Evolutionary conservation across 2,113 vertebrate species (phyloP), one percentile per base, ranked within the genome.

Genomic region (Chaetodon trifascialis): DNA sequence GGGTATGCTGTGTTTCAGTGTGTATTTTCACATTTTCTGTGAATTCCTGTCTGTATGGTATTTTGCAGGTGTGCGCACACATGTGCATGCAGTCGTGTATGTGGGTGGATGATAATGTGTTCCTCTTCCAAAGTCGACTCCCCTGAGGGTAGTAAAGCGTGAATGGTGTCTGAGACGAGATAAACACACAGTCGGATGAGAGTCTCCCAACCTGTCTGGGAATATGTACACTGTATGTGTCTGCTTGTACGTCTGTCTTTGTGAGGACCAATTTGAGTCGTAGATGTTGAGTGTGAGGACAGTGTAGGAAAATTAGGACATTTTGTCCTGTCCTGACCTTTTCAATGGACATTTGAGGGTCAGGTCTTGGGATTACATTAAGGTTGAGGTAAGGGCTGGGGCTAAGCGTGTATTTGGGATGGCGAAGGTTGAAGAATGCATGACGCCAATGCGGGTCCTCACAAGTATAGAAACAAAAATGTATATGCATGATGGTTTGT

Each of bases 61-160:
- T 64, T 65, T 16, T 60, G 15, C 14, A 59, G 16, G 23, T 68
- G 56, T 73, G 68, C 52, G 52, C 44, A 79, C 11, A 30, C 30
- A 30, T 30, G 16, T 60, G 44, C 34, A 23, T 60, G 23, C 7
- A 36, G 36, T 67, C 52, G 46, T 74, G 21, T 60, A 17, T 19
- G 55, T 81, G 38, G 76, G 67, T 23, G 1, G 55, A 54, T 79
- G 52, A 46, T 83, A 69, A 84, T 78, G 69, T 71, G 54, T 72
- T 87, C 56, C 60, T 52, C 66, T 81, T 85, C 67, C n/a, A 30
- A 79, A 86, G 68, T 42, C 73, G 64, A 83, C 67, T 82, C 66
- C 79, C 79, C 25, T 40, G n/a, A 62, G 86, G 79, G 66, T 70
- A 64, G 62, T 40, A 70, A 82, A 79, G 62, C 23, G 25, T 71